phyloP scores from a whole-genome alignment of 2,888 invertebrate genomes.

The Calliphora vomitoria region DNA sequence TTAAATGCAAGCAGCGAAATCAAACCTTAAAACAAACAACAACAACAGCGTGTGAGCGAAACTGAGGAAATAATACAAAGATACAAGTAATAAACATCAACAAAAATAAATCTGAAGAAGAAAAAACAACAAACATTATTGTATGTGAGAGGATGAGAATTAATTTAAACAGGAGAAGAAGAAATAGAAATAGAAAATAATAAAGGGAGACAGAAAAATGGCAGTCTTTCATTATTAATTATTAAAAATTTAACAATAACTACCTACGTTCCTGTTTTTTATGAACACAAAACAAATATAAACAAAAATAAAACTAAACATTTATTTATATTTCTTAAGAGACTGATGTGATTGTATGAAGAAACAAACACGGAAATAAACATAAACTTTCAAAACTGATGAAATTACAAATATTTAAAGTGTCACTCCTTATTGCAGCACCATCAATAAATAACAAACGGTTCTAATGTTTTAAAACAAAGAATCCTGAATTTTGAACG shows the following conservation, averaged over 20 bases:
- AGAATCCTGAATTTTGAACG: background rate
- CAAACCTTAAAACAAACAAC: slow-evolving; percentile 33
- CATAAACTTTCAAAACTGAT: slow-evolving; percentile 9
- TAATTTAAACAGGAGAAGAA: background rate
- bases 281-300: slow-evolving; percentile 37
- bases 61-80: slow-evolving; percentile 26
- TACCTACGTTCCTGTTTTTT: slow-evolving; percentile 65
- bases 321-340: slow-evolving; percentile 50
- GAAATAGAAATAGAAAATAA: background rate
- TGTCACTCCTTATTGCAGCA: background rate
- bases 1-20: slow-evolving; percentile 34
- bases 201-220: slow-evolving; percentile 9
- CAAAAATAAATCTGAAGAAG: background rate
- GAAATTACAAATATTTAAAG: background rate
- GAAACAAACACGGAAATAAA: slow-evolving; percentile 17
- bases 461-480: slow-evolving; percentile 23
- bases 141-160: background rate
- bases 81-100: slow-evolving; percentile 12
- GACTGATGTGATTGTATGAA: slow-evolving; percentile 60
- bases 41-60: slow-evolving; percentile 24
- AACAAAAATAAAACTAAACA: slow-evolving; percentile 20
- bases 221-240: slow-evolving; percentile 28
- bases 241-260: slow-evolving; percentile 50
- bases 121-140: slow-evolving; percentile 1
- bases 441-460: background rate